These are phyloP conservation scores for Iphiclides podalirius DNA, from an alignment of 2,888 invertebrate genomes.

Conservation along the genomic window DNA sequence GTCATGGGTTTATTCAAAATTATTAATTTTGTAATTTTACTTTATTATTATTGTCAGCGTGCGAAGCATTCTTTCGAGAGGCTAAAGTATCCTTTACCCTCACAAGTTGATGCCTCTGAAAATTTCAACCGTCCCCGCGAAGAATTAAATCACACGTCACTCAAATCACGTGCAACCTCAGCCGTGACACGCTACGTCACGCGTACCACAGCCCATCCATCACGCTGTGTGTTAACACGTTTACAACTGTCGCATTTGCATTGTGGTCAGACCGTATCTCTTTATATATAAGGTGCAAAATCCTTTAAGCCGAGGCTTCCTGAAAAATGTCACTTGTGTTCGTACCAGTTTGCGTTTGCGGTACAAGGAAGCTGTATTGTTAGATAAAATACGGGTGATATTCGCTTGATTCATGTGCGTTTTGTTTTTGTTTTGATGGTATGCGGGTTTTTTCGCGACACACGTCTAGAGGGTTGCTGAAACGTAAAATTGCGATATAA, in stretches of 20 bases:
- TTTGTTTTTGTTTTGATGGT: conserved; percentile 25
- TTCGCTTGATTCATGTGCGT: conserved; percentile 23
- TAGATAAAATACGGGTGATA: conserved; percentile 23
- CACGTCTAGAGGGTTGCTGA: conserved; percentile 60
- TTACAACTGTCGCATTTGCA: conserved; percentile 30
- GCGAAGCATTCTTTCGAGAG: too few species aligned
- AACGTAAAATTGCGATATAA: conserved; percentile 75
- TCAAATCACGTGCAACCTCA: conserved; percentile 57
- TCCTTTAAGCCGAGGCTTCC: neutral
- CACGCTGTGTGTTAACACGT: conserved; percentile 59
- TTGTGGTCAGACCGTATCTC: neutral
- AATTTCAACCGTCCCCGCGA: conserved; percentile 32
- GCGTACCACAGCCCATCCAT: conserved; percentile 67
- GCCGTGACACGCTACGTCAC: conserved; percentile 63
- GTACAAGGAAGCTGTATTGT: conserved; percentile 21
- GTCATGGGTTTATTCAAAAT: too few species aligned
- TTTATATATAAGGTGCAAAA: neutral
- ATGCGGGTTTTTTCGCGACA: conserved; percentile 54
- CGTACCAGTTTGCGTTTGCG: conserved; percentile 14
- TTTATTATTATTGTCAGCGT: too few species aligned
- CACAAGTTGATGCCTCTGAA: conserved; percentile 1
- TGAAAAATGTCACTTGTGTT: neutral
- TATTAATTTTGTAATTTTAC: too few species aligned
- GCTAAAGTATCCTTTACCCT: neutral
- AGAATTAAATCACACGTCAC: conserved; percentile 56